These are phyloP conservation scores for Cirrhinus mrigala DNA, from an alignment of 2,797 vertebrate species.

Conservation along the genomic window DNA sequence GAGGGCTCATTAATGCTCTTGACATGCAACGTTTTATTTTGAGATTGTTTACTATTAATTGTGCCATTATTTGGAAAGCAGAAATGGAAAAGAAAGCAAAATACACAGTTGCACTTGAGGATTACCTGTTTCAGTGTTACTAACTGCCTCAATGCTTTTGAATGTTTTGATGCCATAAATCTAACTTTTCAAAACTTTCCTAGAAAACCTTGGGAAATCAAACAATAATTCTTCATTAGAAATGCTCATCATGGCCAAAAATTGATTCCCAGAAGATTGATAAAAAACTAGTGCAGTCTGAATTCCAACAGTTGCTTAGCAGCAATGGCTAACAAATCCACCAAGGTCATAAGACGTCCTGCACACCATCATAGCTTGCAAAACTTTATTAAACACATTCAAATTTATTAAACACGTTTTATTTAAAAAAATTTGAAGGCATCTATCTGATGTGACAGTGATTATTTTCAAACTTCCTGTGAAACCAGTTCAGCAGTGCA, in stretches of 20 bases:
- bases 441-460: neutral
- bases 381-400: neutral
- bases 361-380: neutral
- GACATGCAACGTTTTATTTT: neutral
- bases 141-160: neutral
- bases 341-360: neutral
- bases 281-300: neutral
- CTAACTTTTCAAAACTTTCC: neutral
- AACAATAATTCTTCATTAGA: neutral
- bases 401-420: neutral
- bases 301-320: constrained; percentile 9
- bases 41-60: neutral
- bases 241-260: neutral
- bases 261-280: neutral
- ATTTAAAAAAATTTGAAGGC: neutral
- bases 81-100: neutral
- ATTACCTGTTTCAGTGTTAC: neutral
- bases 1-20: neutral
- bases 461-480: constrained; percentile 1
- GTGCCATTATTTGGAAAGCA: neutral
- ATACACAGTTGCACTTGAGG: neutral
- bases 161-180: neutral
- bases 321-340: neutral
- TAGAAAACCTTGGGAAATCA: neutral
- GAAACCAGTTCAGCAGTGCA: neutral